Conservation (phyloP, 2,888 invertebrate species). For the Nephrocerus scutellatus region DNA sequence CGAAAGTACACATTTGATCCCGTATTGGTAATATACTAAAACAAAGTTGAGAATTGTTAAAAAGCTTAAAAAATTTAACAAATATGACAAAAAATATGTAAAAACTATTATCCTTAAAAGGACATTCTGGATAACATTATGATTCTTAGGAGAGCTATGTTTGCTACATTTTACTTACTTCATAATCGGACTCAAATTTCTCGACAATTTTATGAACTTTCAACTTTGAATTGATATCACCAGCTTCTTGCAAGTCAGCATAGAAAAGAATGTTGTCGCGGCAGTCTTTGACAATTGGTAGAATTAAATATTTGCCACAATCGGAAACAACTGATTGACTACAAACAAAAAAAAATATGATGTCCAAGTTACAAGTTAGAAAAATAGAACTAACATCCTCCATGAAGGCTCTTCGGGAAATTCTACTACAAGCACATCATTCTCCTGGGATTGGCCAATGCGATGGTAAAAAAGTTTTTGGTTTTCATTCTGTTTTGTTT, state of each 20-base stretch:
- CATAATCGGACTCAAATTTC: slow-evolving; percentile 89
- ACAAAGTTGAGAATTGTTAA: slow-evolving; percentile 24
- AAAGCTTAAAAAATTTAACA: background rate
- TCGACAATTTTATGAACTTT: slow-evolving; percentile 73
- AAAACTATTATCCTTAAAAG: slow-evolving; percentile 3
- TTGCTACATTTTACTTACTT: slow-evolving; percentile 52
- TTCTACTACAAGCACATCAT: slow-evolving; percentile 82
- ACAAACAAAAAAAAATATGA: slow-evolving; percentile 27
- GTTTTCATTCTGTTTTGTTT: slow-evolving; percentile 77
- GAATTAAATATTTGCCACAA: slow-evolving; percentile 83
- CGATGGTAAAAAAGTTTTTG: slow-evolving; percentile 93
- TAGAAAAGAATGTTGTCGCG: slow-evolving; percentile 86
- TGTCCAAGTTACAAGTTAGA: background rate
- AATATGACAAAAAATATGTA: background rate
- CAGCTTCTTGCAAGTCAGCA: slow-evolving; percentile 63
- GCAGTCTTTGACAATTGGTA: slow-evolving; percentile 79
- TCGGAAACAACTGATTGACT: slow-evolving; percentile 82
- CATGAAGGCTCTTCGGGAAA: slow-evolving; percentile 88
- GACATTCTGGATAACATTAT: slow-evolving; percentile 1
- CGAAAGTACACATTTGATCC: slow-evolving; percentile 76
- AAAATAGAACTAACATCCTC: slow-evolving; percentile 60
- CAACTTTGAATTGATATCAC: slow-evolving; percentile 58
- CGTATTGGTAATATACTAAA: slow-evolving; percentile 83
- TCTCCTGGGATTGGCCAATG: slow-evolving; percentile 74
- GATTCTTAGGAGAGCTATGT: slow-evolving; percentile 8